Evolutionary conservation across 2,113 vertebrate species (phyloP), one percentile per base, ranked within the genome.

Genomic region (Microcebus ravelobensis): DNA sequence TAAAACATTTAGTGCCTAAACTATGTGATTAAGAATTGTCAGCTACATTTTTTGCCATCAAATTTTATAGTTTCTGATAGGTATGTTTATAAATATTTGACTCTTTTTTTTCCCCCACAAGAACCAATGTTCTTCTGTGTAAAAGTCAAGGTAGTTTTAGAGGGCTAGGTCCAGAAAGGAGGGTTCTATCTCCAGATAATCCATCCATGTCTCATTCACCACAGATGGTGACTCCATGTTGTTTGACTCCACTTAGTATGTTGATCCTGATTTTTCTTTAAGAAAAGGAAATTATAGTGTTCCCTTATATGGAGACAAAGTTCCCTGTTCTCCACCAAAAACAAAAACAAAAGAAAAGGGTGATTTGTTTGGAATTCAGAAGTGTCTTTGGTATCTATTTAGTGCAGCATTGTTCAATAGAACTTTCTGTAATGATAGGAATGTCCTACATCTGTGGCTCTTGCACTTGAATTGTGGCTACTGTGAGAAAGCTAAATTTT

Each of bases 81-180:
- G 25, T 91, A 59, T 70, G 23, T 94, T 79, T 97, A 71, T 73
- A 95, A 81, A 76, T 94, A 79, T 80, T 82, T 77, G 63, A 63
- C 67, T 93, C 15, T 20, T 42, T 73, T 80, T 77, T 77, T 82
- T 57, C 6, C 7, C 7, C 34, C 21, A 61, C 34, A 77, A 86
- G 42, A 96, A 84, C 14, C 67, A 87, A 20, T 81, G 10, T 68
- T 84, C 20, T 57, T 80, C 71, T 86, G 9, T 2, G 1, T 92
- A 55, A 63, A 90, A 83, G 39, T 87, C 88, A 45, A 86, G 31
- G 57, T 63, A 14, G 11, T 34, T 86, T 90, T 77, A 67, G 45
- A 95, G 50, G 27, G 7, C 21, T 87, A 9, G 8, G 86, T 95
- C 48, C 29, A 91, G 31, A 67, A 90, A 79, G 31, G 10, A 94